Base-by-base conservation (phyloP, 2,888 invertebrate genomes). In the Anoncus sp. region DNA sequence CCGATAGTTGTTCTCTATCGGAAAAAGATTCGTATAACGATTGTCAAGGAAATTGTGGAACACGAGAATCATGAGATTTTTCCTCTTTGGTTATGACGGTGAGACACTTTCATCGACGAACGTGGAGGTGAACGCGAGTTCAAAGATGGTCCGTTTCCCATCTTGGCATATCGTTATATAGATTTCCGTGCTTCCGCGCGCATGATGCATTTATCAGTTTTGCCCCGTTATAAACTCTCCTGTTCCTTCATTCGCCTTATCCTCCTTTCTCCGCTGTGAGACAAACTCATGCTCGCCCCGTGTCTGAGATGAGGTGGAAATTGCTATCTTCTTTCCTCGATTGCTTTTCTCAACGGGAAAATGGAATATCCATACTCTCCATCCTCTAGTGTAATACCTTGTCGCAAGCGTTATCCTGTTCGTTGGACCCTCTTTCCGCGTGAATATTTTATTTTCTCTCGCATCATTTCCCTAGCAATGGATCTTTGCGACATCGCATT, bases 291-390 rank as follows among this genome's bases (percentile, higher is more conserved):
- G 59, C 16, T 57, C 49, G 71, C 14, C 16, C 51, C 49, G 71
- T 10, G 40, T 47, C 62, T 77, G 53, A 75, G 74, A 75, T 75
- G 78, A 71, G 66, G 62, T 78, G 66, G 60, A 78, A 78, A 78
- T 78, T 78, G 78, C 57, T 47, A 67, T 75, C 78, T 63, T 62
- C 66, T 70, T 60, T 71, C 43, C 57, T 65, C 71, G 66, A 78
- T 75, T 75, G 78, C 71, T 75, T 74, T 71, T 70, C 78, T 57
- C 55, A 67, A 70, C 66, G 47, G 71, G 38, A 47, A 78, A 75
- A 75, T 75, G 75, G 62, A 71, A 57, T 69, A 69, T 70, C 38
- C 38, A 59, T 31, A n/a, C 43, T 57, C 63, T 6, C 18, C 18
- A 27, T 16, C 18, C 14, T 59, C 38, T 22, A 47, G 38, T 57